A percentile compares a stretch with the other conserved stretches of the same genome.
These are phyloP conservation scores for Drosophila anomelani DNA, from an alignment of 2,888 invertebrate species.

Conservation along the genomic window DNA sequence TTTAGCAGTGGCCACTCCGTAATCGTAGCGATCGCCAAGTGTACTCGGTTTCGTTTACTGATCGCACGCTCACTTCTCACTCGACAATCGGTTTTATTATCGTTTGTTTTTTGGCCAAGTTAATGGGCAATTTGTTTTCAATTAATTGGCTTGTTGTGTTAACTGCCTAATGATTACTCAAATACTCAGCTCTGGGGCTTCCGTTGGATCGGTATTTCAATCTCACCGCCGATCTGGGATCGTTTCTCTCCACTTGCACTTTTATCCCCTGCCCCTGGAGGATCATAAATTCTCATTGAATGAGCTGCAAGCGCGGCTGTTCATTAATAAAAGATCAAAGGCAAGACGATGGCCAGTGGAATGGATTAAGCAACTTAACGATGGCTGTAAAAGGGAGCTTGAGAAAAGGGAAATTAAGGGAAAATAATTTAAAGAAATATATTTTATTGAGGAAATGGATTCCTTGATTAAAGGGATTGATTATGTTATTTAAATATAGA, in stretches of 20 bases:
- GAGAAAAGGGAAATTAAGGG: too few species aligned
- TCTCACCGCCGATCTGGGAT: slow-evolving; percentile 35
- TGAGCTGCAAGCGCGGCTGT: slow-evolving; percentile 48
- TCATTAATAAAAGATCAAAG: slow-evolving; percentile 64
- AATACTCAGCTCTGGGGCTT: slow-evolving; percentile 38
- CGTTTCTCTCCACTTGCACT: slow-evolving; percentile 72
- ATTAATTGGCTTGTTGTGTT: slow-evolving; percentile 76
- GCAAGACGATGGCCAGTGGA: slow-evolving; percentile 35
- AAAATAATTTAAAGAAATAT: neutral
- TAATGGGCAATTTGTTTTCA: slow-evolving; percentile 78
- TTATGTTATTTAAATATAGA: too few species aligned
- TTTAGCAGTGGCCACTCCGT: slow-evolving; percentile 35
- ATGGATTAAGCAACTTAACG: slow-evolving; percentile 5
- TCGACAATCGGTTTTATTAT: slow-evolving; percentile 45
- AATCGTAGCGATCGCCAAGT: slow-evolving; percentile 45
- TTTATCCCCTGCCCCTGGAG: slow-evolving; percentile 32
- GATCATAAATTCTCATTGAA: slow-evolving; percentile 62
- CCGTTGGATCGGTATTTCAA: slow-evolving; percentile 31
- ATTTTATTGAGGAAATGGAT: neutral
- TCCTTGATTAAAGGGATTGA: neutral
- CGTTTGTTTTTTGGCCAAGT: slow-evolving; percentile 59
- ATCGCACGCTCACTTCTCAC: slow-evolving; percentile 54
- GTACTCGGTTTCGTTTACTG: slow-evolving; percentile 44
- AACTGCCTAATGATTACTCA: slow-evolving; percentile 54
- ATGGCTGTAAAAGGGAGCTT: neutral